Percentiles rank a stretch among this genome's conserved stretches.
Conservation (phyloP, 1,140 invertebrate species). For the Aphaenogaster rudis region DNA sequence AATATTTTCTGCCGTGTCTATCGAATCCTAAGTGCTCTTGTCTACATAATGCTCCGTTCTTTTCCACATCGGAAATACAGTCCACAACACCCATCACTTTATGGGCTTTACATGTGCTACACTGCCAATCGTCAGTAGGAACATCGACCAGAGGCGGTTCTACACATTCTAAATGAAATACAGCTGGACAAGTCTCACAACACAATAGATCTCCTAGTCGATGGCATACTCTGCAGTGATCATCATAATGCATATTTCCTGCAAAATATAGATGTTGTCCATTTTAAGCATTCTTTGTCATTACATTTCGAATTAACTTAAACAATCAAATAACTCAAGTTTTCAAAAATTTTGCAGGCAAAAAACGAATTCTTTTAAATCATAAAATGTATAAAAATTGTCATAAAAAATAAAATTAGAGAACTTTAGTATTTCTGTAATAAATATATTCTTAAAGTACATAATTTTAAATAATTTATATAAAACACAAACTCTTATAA, state of each 20-base stretch:
- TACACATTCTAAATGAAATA: constrained; percentile 98
- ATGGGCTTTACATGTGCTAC: constrained; percentile 96
- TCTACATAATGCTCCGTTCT: constrained; percentile 95
- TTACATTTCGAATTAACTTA: not conserved
- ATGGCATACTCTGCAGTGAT: constrained; percentile 98
- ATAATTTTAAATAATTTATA: not conserved
- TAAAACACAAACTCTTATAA: not conserved
- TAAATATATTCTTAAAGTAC: not conserved
- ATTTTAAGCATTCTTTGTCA: not conserved
- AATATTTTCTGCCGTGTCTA: constrained; percentile 97
- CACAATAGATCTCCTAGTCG: constrained; percentile 97
- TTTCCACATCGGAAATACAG: constrained; percentile 96
- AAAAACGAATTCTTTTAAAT: constrained; percentile 2
- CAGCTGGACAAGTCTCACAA: constrained; percentile 98
- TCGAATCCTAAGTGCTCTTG: constrained; percentile 98
- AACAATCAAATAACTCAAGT: not conserved
- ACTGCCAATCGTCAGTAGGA: constrained; percentile 98
- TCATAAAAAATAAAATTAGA: not conserved
- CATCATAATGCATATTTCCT: constrained; percentile 97
- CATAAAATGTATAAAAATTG: not conserved
- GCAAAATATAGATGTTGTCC: constrained; percentile 79
- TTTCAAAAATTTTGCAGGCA: not conserved
- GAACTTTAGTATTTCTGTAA: not conserved
- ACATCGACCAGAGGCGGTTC: constrained; percentile 97
- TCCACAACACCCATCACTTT: constrained; percentile 97